Evolutionary conservation across 2,113 vertebrate species (phyloP).

Genomic region (Nannobrachium achirus): DNA sequence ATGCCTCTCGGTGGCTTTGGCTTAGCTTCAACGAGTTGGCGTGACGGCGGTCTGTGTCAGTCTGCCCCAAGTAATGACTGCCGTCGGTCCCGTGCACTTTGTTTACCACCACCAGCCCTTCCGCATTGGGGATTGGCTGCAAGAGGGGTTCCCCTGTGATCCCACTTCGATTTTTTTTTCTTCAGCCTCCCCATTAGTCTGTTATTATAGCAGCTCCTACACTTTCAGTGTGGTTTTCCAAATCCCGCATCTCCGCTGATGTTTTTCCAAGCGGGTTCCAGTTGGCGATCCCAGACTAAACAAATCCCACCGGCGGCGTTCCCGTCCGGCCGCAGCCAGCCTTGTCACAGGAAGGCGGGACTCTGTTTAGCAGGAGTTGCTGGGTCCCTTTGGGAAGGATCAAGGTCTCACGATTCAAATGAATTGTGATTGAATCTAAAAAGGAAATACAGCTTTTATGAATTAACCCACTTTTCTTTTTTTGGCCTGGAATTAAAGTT

Average conservation of each 20-base stretch:
- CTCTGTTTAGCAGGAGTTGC: background rate
- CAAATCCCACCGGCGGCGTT: background rate
- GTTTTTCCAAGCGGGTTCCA: background rate
- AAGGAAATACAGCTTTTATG: background rate
- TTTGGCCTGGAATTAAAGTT: too few species aligned
- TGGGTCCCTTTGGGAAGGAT: slow-evolving; percentile 41
- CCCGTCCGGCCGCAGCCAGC: background rate
- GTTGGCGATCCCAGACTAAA: slow-evolving; percentile 10
- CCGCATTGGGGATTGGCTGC: background rate
- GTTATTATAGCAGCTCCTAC: background rate
- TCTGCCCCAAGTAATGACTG: slow-evolving; percentile 31
- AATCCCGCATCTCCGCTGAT: background rate
- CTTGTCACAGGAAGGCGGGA: slow-evolving; percentile 12
- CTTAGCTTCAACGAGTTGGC: slow-evolving; percentile 17
- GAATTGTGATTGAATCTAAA: slow-evolving; percentile 30
- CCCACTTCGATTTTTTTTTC: background rate
- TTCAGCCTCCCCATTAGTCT: background rate
- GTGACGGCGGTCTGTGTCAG: slow-evolving; percentile 19
- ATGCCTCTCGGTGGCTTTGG: slow-evolving; percentile 3
- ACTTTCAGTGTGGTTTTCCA: background rate
- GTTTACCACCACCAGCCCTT: slow-evolving; percentile 39
- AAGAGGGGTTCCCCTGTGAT: background rate
- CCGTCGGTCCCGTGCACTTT: slow-evolving; percentile 19
- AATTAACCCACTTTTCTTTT: background rate
- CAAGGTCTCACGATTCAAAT: slow-evolving; percentile 50